A percentile compares a stretch with the other conserved stretches of the same genome.
These are phyloP conservation scores for Lutjanus campechanus DNA, from an alignment of 2,797 vertebrate genomes.

Conservation along the genomic window DNA sequence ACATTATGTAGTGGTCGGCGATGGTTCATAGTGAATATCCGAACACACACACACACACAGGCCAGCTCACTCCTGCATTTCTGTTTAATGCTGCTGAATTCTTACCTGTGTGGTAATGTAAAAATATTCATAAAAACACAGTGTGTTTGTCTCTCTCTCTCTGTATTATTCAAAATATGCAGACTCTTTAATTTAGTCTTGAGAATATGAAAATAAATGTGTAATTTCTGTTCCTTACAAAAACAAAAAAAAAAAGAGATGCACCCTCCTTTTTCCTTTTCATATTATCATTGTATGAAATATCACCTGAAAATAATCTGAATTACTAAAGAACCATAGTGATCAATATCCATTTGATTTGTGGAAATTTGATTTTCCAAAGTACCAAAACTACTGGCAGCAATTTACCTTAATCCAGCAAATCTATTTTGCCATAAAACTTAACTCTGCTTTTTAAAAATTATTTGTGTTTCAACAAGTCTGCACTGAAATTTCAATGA, in stretches of 20 bases:
- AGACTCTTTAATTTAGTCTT: slow-evolving; percentile 30
- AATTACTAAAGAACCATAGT: not conserved
- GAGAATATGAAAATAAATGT: slow-evolving; percentile 35
- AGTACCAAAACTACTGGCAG: not conserved
- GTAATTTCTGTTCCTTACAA: not conserved
- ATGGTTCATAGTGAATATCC: slow-evolving; percentile 16
- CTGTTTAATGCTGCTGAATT: slow-evolving; percentile 29
- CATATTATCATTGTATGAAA: not conserved
- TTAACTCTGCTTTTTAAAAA: slow-evolving; percentile 6
- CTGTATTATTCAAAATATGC: slow-evolving; percentile 17
- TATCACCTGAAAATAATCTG: slow-evolving; percentile 1
- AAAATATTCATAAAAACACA: slow-evolving; percentile 3
- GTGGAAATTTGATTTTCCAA: slow-evolving; percentile 27
- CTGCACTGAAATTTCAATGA: slow-evolving; percentile 21
- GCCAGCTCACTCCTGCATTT: slow-evolving; percentile 30
- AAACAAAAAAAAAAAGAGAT: slow-evolving; percentile 14
- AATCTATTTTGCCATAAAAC: slow-evolving; percentile 33
- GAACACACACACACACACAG: slow-evolving; percentile 20
- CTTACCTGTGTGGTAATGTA: slow-evolving; percentile 27
- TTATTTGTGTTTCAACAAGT: slow-evolving; percentile 24
- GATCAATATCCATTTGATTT: slow-evolving; percentile 5
- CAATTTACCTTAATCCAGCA: slow-evolving; percentile 26
- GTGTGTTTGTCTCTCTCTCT: slow-evolving; percentile 11
- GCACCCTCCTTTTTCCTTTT: not conserved
- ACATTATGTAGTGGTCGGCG: slow-evolving; percentile 25